A percentile compares a stretch with the other conserved stretches of the same genome.
phyloP scores from a whole-genome alignment of 2,888 invertebrate genomes.

The Calliopum simillimum region DNA sequence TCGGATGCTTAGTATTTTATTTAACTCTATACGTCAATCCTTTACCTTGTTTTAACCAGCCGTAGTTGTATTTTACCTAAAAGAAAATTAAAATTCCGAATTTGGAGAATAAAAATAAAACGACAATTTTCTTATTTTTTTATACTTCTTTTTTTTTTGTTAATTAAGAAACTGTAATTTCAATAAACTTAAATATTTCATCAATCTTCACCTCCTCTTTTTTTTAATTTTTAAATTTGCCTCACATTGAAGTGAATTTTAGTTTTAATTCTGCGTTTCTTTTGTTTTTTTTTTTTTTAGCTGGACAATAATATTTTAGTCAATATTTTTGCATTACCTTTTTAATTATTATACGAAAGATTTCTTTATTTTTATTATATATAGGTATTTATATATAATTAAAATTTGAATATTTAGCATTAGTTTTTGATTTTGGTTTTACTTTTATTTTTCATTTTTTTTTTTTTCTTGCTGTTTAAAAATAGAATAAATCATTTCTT shows the following conservation, averaged over 20 bases:
- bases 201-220: conserved; percentile 61
- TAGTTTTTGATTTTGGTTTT: conserved; percentile 43
- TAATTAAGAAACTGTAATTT: conserved; percentile 69
- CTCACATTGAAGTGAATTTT: conserved; percentile 44
- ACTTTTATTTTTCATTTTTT: conserved; percentile 36
- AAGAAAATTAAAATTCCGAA: no score
- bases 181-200: conserved; percentile 67
- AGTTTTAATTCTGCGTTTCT: conserved; percentile 32
- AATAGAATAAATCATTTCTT: conserved; percentile 28
- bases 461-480: conserved; percentile 16
- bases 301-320: conserved; percentile 43
- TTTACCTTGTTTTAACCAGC: no score
- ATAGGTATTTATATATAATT: conserved; percentile 30
- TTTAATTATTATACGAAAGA: conserved; percentile 41
- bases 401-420: conserved; percentile 42
- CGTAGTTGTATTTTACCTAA: no score
- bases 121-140: conserved; percentile 36
- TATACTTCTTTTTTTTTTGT: conserved; percentile 57
- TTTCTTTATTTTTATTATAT: conserved; percentile 29
- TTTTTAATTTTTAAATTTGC: conserved; percentile 46
- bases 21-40: no score
- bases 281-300: conserved; percentile 30
- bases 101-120: no score
- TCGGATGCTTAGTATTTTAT: no score
- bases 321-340: conserved; percentile 39